A percentile compares a stretch with the other conserved stretches of the same genome.
Evolutionary conservation across 2,888 invertebrate genomes (phyloP).

Genomic region (Callyntrura guangdongensis): DNA sequence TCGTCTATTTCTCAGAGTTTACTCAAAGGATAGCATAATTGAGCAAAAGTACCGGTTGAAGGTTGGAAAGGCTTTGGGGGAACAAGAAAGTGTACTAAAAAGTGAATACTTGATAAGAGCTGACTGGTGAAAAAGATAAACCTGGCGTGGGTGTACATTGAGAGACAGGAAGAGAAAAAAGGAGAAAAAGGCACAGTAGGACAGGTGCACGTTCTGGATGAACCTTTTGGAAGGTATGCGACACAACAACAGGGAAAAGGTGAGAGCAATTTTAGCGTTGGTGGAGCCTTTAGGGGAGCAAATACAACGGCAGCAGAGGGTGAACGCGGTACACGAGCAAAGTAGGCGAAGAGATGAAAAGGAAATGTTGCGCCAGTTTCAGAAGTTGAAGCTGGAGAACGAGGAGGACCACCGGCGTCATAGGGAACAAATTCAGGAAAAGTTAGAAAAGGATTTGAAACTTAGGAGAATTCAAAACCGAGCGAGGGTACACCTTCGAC

Average conservation of each 20-base stretch:
- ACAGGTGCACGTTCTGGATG: constrained; percentile 81
- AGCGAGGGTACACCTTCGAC: constrained; percentile 77
- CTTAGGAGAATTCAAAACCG: constrained; percentile 51
- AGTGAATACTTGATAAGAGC: constrained; percentile 79
- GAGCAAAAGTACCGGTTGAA: constrained; percentile 81
- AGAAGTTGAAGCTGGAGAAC: constrained; percentile 39
- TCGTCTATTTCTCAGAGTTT: constrained; percentile 74
- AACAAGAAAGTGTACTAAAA: constrained; percentile 76
- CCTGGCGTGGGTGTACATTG: constrained; percentile 79
- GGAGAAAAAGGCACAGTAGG: constrained; percentile 77
- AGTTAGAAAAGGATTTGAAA: constrained; percentile 52
- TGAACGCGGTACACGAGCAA: constrained; percentile 62
- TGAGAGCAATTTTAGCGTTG: constrained; percentile 72
- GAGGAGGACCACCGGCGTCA: constrained; percentile 41
- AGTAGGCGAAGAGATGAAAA: constrained; percentile 60
- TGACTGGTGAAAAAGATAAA: constrained; percentile 81
- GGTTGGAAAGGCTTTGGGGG: constrained; percentile 81
- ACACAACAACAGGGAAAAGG: constrained; percentile 73
- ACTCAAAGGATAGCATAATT: constrained; percentile 77
- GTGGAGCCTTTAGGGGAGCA: constrained; percentile 79
- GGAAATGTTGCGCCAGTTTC: constrained; percentile 66
- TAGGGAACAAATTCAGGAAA: constrained; percentile 49
- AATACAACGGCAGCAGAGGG: constrained; percentile 48
- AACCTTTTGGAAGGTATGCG: constrained; percentile 76
- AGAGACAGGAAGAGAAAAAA: constrained; percentile 64